A percentile compares a stretch with the other conserved stretches of the same genome.
Evolutionary conservation across 2,888 invertebrate genomes (phyloP).

Genomic region (Aphidoletes aphidimyza): DNA sequence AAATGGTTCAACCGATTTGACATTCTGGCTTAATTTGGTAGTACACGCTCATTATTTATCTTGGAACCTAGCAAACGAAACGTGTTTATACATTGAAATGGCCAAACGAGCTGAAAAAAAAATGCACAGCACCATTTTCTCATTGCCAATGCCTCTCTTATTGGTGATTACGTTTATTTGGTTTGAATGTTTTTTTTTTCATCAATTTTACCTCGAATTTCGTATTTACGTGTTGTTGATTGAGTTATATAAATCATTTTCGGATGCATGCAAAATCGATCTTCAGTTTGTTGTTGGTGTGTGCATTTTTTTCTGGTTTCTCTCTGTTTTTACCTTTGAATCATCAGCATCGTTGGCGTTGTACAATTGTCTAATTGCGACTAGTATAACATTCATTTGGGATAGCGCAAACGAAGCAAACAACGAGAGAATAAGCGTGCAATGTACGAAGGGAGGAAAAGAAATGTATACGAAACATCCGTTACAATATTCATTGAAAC

Average conservation of each 20-base stretch:
- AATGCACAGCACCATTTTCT: neutral
- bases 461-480: conserved; percentile 2
- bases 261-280: neutral
- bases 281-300: neutral
- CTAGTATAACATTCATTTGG: no score
- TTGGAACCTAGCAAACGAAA: neutral
- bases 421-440: neutral
- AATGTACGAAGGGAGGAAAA: neutral
- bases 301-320: no score
- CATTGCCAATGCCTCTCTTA: conserved; percentile 23
- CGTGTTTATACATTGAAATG: neutral
- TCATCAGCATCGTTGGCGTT: conserved; percentile 6
- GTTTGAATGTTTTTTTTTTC: neutral
- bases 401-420: neutral
- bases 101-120: neutral
- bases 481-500: conserved; percentile 29
- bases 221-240: neutral
- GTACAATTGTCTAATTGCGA: no score
- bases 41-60: conserved; percentile 29
- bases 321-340: neutral
- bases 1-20: conserved; percentile 28
- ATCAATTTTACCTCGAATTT: neutral
- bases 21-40: conserved; percentile 4
- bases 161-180: neutral
- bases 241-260: conserved; percentile 34